Evolutionary conservation across 1,140 invertebrate genomes (phyloP).

Genomic region (Drosophila seguyi): DNA sequence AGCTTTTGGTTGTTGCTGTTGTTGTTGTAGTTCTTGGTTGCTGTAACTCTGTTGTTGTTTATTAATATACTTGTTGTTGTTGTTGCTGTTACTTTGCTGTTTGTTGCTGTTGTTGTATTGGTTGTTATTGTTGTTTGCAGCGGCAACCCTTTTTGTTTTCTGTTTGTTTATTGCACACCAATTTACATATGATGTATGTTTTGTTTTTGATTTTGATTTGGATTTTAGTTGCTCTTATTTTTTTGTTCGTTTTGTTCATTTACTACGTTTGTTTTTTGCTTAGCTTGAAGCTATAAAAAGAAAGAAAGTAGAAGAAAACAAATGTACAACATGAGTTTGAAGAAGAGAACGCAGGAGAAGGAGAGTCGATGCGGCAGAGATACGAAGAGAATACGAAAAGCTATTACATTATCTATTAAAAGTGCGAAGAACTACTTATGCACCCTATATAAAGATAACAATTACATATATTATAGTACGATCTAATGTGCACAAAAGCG

Average conservation of each 20-base stretch:
- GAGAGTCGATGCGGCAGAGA: conserved; percentile 27
- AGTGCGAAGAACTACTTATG: background rate
- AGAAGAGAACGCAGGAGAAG: conserved; percentile 19
- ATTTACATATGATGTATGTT: conserved; percentile 71
- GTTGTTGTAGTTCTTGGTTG: conserved; percentile 34
- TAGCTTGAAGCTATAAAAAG: conserved; percentile 80
- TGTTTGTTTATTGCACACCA: conserved; percentile 57
- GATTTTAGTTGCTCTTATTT: conserved; percentile 32
- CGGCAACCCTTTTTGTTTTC: conserved; percentile 29
- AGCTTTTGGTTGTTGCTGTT: conserved; percentile 32
- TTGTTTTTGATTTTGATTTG: conserved; percentile 43
- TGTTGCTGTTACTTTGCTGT: conserved; percentile 32
- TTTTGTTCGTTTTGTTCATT: conserved; percentile 49
- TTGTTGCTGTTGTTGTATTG: conserved; percentile 43
- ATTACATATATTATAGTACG: background rate
- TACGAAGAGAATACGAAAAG: conserved; percentile 19
- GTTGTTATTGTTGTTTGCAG: conserved; percentile 45
- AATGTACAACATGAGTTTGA: conserved; percentile 80
- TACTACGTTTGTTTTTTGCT: conserved; percentile 65
- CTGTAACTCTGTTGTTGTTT: conserved; percentile 44
- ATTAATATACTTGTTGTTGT: conserved; percentile 40
- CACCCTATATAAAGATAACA: background rate
- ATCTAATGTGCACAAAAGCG: conserved; percentile 12
- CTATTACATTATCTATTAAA: conserved; percentile 2
- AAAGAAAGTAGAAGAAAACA: conserved; percentile 75